Base-by-base conservation (phyloP, 2,888 invertebrate species). In the Drosophila peninsularis region DNA sequence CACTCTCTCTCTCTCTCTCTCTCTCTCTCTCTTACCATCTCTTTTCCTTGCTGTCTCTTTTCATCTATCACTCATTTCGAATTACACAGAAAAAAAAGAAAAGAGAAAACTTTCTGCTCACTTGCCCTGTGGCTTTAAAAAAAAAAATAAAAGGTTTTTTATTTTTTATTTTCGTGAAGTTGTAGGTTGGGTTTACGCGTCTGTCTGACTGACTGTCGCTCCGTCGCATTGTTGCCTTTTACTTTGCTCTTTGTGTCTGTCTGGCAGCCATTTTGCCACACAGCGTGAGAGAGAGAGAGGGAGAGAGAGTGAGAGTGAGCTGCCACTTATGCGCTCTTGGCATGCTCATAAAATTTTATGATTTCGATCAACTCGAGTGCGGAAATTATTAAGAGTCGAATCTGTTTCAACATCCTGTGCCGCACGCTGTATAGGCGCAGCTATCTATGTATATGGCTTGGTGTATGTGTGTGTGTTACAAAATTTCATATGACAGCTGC, bases 361-460 rank as follows among this genome's bases (percentile, higher is more conserved):
- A 89, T 89, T 89, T 89, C 90, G 88, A 89, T 89, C 88, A 89
- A 87, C 83, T 88, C 85, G 90, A 89, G 87, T 88, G 88, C 90
- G 87, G 90, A 89, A 89, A 89, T 90, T 89, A 88, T 89, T 89
- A 89, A 83, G 82, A 87, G 80, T 83, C 78, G 87, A 89, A 89
- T 88, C 87, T 88, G 89, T 85, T 82, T 85, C 80, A 76, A 61
- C 78, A 80, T 81, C 78, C 84, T 86, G 80, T 78, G 80, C 71
- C 71, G 58, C 62, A n/a, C 41, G 34, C 50, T 39, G 39, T 54
- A 53, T 71, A 66, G 75, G 75, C 74, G 14, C 75, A 58, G 44
- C 54, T 57, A 52, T 49, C 50, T 61, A 62, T 49, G 47, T 61
- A 62, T 55, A 52, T 47, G 37, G 1, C 7, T 62, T 14, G 50